Base-by-base conservation (phyloP, 2,888 invertebrate species). In the Caenorhabditis wallacei region DNA sequence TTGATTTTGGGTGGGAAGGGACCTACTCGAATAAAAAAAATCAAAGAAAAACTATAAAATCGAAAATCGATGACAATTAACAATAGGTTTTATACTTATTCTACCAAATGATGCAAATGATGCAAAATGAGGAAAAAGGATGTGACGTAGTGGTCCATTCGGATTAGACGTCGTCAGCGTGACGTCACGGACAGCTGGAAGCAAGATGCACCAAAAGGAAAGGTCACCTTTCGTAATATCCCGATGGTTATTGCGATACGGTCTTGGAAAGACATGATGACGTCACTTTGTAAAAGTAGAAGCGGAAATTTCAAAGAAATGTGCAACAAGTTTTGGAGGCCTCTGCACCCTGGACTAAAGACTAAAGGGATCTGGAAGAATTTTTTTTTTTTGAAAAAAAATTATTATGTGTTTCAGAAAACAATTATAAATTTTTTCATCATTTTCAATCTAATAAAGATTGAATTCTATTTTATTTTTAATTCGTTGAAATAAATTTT, bases 231-330 rank as follows among this genome's bases (percentile, higher is more conserved):
- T 22, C 53, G 53, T 53, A 53, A 53, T 22, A 24, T 7, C 3
- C 53, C 22, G 53, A 56, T 56, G 56, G 35, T 56, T n/a, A 35
- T n/a, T n/a, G 16, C 35, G 56, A 53, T 53, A 53, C 13, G 53
- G 53, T 3, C 13, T 13, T 24, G 16, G 22, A 3, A 7, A 1
- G 10, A n/a, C 2, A 53, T 13, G 7, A 24, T 53, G 53, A 53
- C 53, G 53, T 53, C 53, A 53, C 46, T n/a, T 10, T 13, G 10
- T 40, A 10, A 35, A 35, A 35, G 35, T 35, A 35, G 10, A 7
- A 7, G 35, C 10, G 35, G 35, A 35, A 10, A 35, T 35, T 35
- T 4, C 35, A 35, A 35, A 35, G 5, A 7, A 7, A 35, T 35
- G 35, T 4, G 4, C 35, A n/a, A n/a, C 35, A 35, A 35, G 10